Base-by-base conservation (phyloP, 64 coral and sea anemone genomes). In the Stylophora pistillata region DNA sequence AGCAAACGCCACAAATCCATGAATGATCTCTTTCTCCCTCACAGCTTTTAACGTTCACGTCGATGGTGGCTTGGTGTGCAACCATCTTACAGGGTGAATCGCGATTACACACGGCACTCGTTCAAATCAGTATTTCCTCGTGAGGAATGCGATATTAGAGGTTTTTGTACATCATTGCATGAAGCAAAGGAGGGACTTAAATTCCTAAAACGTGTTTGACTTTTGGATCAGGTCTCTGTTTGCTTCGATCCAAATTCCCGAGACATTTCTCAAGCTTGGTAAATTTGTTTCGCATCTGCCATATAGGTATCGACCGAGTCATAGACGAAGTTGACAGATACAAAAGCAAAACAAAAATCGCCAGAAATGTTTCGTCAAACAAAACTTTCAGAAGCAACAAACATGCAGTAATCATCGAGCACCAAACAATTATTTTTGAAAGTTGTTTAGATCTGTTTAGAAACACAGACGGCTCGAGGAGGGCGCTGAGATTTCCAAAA, bases 201-300 rank as follows among this genome's bases (percentile, higher is more conserved):
- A 60, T 68, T 68, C 1, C 64, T 68, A 68, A 68, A 68, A 68
- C 33, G 80, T 84, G 80, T 84, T 84, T 84, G 62, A 84, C 27
- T 63, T 69, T 84, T 34, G 31, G 80, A 70, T 84, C 34, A 84
- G 10, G 37, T 4, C 37, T 47, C 37, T 70, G 34, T 63, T 84
- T 84, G 80, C 20, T 33, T 69, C 31, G 62, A 84, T 69, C 61
- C 80, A 84, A 84, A 84, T 84, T 84, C 21, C 59, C 62, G 20
- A 84, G 62, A 69, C 58, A 84, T 84, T 70, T 68, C 61, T 25
- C 53, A 68, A 84, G 60, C 58, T 58, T n/a, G 30, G 17, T 65
- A 65, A 12, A 84, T 70, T 84, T 32, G 80, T 84, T 84, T 34
- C 28, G 27, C 13, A 25, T 41, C 0, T 84, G 80, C 69, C 52